Conservation (phyloP, 2,888 invertebrate species). For the Maniola hyperantus region DNA sequence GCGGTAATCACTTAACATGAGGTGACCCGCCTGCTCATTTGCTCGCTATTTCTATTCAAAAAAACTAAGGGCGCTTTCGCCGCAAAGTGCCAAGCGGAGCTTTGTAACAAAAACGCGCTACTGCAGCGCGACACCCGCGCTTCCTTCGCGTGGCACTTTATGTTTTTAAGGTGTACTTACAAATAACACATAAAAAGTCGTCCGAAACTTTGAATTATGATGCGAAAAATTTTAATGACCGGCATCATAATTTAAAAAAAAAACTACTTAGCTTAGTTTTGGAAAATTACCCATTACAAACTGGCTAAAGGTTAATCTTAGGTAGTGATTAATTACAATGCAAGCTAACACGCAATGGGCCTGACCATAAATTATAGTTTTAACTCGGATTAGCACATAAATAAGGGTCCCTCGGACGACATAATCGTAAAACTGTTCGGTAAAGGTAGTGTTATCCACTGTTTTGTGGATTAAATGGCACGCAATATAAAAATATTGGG, state of each 20-base stretch:
- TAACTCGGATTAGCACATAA: constrained; percentile 32
- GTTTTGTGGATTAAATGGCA: constrained; percentile 31
- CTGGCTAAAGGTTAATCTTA: constrained; percentile 17
- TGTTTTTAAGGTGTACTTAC: too few species aligned
- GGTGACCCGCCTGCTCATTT: too few species aligned
- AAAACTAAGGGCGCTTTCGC: too few species aligned
- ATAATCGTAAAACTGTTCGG: constrained; percentile 28
- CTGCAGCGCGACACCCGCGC: too few species aligned
- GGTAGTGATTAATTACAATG: constrained; percentile 59
- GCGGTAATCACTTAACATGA: too few species aligned
- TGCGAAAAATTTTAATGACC: background rate
- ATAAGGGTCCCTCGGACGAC: constrained; percentile 23
- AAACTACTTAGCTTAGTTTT: background rate
- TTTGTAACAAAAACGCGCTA: too few species aligned
- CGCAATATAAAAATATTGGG: constrained; percentile 27
- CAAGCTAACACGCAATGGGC: constrained; percentile 39
- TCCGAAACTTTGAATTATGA: background rate
- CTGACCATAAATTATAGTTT: constrained; percentile 32
- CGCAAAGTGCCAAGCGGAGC: too few species aligned
- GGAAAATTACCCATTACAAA: constrained; percentile 14
- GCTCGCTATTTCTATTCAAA: too few species aligned
- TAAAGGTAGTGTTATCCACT: constrained; percentile 26
- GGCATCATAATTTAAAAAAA: background rate
- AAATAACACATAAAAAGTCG: too few species aligned
- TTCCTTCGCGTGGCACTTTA: too few species aligned